Base-by-base conservation (phyloP, 1,140 invertebrate genomes). In the Oryzaephilus surinamensis region DNA sequence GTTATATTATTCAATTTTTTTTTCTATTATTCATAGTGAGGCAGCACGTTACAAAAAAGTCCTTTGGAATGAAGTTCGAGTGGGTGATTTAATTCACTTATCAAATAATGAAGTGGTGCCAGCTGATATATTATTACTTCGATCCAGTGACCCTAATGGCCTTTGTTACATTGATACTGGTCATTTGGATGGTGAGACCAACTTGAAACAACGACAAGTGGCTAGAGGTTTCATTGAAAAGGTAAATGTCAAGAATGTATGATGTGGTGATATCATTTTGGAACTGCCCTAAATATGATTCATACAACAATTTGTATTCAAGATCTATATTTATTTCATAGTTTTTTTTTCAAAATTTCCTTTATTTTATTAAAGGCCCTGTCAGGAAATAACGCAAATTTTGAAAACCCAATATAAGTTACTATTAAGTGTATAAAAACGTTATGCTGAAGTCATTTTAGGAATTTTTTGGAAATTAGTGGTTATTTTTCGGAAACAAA, bases 101-200 rank as follows among this genome's bases (percentile, higher is more conserved):
- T 91, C 89, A 8, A 94, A 93, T 67, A 93, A 97, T 67, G 93
- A 98, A 70, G 74, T 89, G 14, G 91, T 97, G 44, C 95, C 95
- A 5, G 94, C 95, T 3, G 95, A 98, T 63, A 83, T 97, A 52
- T 68, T 99, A 16, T 62, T 99, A 14, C 66, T 98, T 20, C 72
- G 81, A 43, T 87, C 84, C 27, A 93, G 91, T 60, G 93, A 97
- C 67, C 80, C 87, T 3, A 76, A 91, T 56, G 93, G 93, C 17
- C 76, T 96, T 50, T 97, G 94, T 61, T 99, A 97, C 65, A 84
- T 99, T 57, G 79, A 99, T 66, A 98, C 95, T 2, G 90, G 92
- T 45, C 97, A 98, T 69, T 70, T 99, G 48, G 97, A 99, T 60
- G 97, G 97, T 7, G 97, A 99, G 69, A 97, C 92, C n/a, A 99